Conservation (phyloP, 2,113 vertebrate genomes). For the Muntiacus muntjak region DNA sequence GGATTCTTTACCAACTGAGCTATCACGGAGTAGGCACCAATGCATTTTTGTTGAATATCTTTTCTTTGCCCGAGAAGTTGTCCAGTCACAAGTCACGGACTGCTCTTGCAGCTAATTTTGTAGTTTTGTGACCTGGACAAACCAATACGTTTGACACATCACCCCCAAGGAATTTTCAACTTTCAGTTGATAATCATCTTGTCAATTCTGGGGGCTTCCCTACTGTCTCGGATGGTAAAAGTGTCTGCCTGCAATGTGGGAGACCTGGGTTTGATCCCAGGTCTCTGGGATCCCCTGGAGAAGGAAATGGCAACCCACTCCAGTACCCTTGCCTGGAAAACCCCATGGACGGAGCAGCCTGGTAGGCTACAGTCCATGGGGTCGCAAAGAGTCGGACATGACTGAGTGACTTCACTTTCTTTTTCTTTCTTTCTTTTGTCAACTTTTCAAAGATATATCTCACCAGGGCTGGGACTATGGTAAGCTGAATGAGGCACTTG, state of each 20-base stretch:
- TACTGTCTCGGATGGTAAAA: neutral
- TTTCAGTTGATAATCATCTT: neutral
- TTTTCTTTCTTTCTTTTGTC: neutral
- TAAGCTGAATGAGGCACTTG: neutral
- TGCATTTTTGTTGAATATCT: neutral
- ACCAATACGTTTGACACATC: neutral
- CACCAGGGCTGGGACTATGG: neutral
- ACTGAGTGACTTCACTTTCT: neutral
- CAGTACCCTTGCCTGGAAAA: neutral
- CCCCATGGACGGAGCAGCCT: neutral
- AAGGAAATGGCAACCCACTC: neutral
- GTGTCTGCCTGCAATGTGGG: neutral
- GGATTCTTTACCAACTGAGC: neutral
- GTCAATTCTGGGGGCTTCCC: neutral
- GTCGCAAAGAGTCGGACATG: fast-evolving
- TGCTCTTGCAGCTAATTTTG: neutral
- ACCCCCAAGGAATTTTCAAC: neutral
- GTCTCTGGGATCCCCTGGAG: neutral
- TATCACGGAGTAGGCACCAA: neutral
- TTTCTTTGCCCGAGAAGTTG: neutral
- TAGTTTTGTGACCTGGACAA: neutral
- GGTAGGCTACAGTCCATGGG: neutral
- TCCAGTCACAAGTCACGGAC: neutral
- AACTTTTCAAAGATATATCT: neutral
- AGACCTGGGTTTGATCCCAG: neutral